phyloP scores from a whole-genome alignment of 2,888 invertebrate genomes.

The Acrobasis repandana region DNA sequence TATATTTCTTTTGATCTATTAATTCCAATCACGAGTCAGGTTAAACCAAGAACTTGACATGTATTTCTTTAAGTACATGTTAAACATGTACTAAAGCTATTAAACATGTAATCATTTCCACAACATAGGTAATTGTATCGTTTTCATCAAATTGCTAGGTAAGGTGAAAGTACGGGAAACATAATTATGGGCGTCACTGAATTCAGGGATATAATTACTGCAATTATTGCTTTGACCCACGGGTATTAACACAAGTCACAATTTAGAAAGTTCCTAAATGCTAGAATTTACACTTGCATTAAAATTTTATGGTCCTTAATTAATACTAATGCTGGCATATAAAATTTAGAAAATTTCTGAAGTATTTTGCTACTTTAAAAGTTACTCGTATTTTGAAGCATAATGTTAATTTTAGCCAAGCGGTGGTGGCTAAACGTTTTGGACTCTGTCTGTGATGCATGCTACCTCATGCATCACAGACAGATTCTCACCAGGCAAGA shows the following conservation, averaged over 20 bases:
- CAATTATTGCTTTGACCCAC: constrained; percentile 3
- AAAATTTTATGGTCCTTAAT: constrained; percentile 4
- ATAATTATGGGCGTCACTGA: constrained; percentile 4
- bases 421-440: no score
- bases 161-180: not conserved
- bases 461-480: no score
- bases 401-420: not conserved
- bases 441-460: no score
- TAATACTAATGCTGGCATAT: not conserved
- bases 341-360: not conserved
- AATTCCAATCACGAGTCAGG: no score
- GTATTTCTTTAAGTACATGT: not conserved
- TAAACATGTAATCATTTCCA: constrained; percentile 9
- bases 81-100: not conserved
- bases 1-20: no score
- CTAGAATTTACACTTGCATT: not conserved
- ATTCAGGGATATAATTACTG: constrained; percentile 1
- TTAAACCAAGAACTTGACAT: no score
- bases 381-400: not conserved
- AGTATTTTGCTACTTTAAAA: not conserved
- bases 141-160: constrained; percentile 14
- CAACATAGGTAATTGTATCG: constrained; percentile 24
- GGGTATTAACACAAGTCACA: constrained; percentile 3
- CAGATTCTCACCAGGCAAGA: no score
- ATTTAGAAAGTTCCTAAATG: constrained; percentile 1